Evolutionary conservation across 1,140 invertebrate species (phyloP).

Genomic region (Apis florea): DNA sequence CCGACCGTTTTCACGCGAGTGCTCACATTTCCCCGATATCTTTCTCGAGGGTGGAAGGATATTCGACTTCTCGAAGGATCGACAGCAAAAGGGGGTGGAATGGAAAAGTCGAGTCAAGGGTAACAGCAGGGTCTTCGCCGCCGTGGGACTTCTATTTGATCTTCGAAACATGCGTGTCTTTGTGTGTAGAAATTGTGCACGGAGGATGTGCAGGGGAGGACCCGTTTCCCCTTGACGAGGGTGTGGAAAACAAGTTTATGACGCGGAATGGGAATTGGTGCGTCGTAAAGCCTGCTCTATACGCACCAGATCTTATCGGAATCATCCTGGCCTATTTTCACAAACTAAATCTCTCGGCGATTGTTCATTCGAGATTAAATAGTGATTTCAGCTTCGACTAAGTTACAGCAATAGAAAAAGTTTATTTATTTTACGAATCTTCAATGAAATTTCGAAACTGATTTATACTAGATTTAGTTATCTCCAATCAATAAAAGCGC

Average conservation of each 20-base stretch:
- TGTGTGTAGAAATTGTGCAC: neutral
- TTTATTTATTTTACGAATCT: too few relatives aligned
- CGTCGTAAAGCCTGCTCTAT: constrained; percentile 56
- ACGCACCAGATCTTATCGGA: constrained; percentile 9
- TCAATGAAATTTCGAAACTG: too few relatives aligned
- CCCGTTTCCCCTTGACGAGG: neutral
- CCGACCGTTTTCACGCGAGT: neutral
- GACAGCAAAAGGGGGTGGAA: neutral
- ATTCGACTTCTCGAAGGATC: constrained; percentile 33
- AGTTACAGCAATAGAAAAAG: too few relatives aligned
- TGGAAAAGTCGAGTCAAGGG: constrained; percentile 39
- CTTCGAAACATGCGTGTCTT: neutral
- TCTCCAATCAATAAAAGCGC: too few relatives aligned
- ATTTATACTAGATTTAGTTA: too few relatives aligned
- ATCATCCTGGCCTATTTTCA: neutral
- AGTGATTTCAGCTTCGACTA: constrained; percentile 12
- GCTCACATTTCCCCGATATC: neutral
- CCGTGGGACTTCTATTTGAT: constrained; percentile 39
- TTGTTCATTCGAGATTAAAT: constrained; percentile 16
- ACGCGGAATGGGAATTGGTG: constrained; percentile 67
- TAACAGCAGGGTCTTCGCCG: neutral
- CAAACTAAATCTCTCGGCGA: neutral
- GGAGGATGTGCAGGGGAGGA: neutral
- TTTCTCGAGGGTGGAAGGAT: neutral
- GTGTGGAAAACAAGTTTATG: constrained; percentile 70